Evolutionary conservation across 92 coral and sea anemone species (phyloP).

Genomic region (Zoanthus solanderi): DNA sequence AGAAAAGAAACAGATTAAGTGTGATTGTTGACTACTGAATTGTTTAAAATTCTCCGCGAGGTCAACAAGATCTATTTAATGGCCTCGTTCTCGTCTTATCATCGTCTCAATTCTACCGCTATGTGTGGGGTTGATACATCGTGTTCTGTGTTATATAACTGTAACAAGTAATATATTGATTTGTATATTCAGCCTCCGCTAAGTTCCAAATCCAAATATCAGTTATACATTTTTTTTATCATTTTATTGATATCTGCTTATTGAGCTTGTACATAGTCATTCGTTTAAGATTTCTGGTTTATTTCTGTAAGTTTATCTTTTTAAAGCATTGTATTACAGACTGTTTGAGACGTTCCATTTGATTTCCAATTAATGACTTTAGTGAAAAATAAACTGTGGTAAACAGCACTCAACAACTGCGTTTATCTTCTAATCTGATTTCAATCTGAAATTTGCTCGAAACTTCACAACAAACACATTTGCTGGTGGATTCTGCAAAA

Average conservation of each 20-base stretch:
- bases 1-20: constrained; percentile 42
- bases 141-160: constrained; percentile 41
- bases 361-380: constrained; percentile 82
- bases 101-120: background rate
- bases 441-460: constrained; percentile 3
- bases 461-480: background rate
- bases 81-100: constrained; percentile 13
- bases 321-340: constrained; percentile 31
- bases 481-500: constrained; percentile 7
- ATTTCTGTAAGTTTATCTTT: constrained; percentile 18
- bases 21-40: constrained; percentile 39
- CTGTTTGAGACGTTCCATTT: constrained; percentile 58
- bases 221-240: background rate
- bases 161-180: constrained; percentile 14
- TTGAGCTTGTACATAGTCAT: background rate
- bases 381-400: constrained; percentile 66
- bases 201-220: background rate
- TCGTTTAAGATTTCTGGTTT: background rate
- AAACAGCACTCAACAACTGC: constrained; percentile 49
- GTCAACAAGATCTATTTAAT: constrained; percentile 48
- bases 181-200: constrained; percentile 28
- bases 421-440: constrained; percentile 49
- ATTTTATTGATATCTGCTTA: background rate
- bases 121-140: constrained; percentile 16
- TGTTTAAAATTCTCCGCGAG: constrained; percentile 42